Evolutionary conservation across 2,113 vertebrate species (phyloP).

Genomic region (Chaenogobius annularis): DNA sequence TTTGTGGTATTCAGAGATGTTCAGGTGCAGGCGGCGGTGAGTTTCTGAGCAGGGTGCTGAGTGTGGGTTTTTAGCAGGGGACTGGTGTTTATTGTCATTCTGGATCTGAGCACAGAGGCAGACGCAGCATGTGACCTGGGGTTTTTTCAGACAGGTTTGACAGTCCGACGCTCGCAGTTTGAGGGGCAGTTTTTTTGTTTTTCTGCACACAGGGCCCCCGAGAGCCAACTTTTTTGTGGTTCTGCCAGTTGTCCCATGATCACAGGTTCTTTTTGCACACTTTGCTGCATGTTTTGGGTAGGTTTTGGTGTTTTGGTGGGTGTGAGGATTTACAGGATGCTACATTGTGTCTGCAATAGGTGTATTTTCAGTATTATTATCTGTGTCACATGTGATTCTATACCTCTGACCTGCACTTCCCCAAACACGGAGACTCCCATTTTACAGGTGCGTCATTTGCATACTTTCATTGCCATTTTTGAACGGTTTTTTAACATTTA

Average conservation of each 20-base stretch:
- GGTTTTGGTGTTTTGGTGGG: too few species aligned
- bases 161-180: constrained; percentile 13
- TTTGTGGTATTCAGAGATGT: too few species aligned
- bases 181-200: too few species aligned
- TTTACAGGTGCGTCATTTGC: background rate
- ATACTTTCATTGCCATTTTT: background rate
- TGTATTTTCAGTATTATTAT: too few species aligned
- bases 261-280: too few species aligned
- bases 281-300: too few species aligned
- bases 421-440: constrained; percentile 10
- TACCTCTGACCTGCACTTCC: constrained; percentile 8
- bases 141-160: too few species aligned
- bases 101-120: constrained; percentile 50
- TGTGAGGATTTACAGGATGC: too few species aligned
- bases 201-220: constrained; percentile 50
- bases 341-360: too few species aligned
- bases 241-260: too few species aligned
- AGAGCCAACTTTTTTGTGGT: constrained; percentile 31
- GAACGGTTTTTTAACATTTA: background rate
- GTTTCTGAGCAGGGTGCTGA: constrained; percentile 65
- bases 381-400: too few species aligned
- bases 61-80: constrained; percentile 34
- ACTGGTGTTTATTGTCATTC: constrained; percentile 59
- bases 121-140: constrained; percentile 41
- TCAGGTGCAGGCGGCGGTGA: constrained; percentile 66